phyloP scores from a whole-genome alignment of 92 coral and sea anemone species.

The Micromussa lordhowensis region DNA sequence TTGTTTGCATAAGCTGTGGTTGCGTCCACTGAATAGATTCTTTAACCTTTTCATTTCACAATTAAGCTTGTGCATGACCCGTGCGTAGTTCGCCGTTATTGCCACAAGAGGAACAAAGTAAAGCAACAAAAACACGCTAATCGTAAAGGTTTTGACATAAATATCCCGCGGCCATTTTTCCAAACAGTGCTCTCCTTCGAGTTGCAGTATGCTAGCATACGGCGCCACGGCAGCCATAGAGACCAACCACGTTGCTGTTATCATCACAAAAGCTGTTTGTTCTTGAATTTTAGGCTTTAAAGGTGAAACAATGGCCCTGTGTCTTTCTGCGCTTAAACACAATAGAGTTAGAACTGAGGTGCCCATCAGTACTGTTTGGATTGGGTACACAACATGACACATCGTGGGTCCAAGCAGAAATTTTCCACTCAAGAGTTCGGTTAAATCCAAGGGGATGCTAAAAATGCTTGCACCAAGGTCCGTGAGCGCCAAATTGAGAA shows the following conservation, averaged over 20 bases:
- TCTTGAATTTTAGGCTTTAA: slow-evolving; percentile 57
- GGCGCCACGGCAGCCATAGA: slow-evolving; percentile 69
- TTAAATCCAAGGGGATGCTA: slow-evolving; percentile 73
- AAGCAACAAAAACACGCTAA: slow-evolving; percentile 56
- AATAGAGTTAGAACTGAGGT: slow-evolving; percentile 76
- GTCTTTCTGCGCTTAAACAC: slow-evolving; percentile 68
- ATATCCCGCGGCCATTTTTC: slow-evolving; percentile 65
- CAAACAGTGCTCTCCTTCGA: slow-evolving; percentile 40
- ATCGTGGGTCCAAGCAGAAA: slow-evolving; percentile 64
- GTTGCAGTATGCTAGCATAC: slow-evolving; percentile 62
- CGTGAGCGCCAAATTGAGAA: slow-evolving; percentile 72
- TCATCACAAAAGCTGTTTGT: slow-evolving; percentile 38
- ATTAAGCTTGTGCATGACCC: slow-evolving; percentile 36
- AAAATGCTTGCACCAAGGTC: slow-evolving; percentile 71
- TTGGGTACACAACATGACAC: slow-evolving; percentile 76
- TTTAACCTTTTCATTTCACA: slow-evolving; percentile 35
- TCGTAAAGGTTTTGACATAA: slow-evolving; percentile 54
- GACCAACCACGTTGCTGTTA: slow-evolving; percentile 69
- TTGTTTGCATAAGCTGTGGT: neutral
- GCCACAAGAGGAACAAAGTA: slow-evolving; percentile 61
- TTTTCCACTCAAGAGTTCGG: slow-evolving; percentile 54
- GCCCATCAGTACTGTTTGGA: slow-evolving; percentile 74
- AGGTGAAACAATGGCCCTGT: slow-evolving; percentile 79
- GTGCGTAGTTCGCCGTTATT: slow-evolving; percentile 45
- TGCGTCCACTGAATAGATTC: slow-evolving; percentile 36